Evolutionary conservation across 2,113 vertebrate species (phyloP).

Genomic region (Willisornis vidua): DNA sequence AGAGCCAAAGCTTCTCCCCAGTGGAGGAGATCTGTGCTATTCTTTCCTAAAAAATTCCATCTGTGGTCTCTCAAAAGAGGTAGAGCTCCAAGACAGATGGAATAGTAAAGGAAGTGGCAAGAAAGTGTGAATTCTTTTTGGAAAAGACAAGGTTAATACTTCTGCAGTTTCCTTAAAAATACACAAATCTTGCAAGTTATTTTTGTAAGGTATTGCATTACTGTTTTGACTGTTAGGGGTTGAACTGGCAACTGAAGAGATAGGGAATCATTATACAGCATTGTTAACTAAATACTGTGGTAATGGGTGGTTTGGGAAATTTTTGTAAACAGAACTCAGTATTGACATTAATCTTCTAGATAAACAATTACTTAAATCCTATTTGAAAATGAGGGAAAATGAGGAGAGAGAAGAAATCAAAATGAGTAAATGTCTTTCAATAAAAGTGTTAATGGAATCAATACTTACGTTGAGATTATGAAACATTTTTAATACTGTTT

Average conservation of each 20-base stretch:
- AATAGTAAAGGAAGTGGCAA: neutral
- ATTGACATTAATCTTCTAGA: neutral
- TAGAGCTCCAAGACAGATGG: neutral
- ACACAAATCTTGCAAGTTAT: neutral
- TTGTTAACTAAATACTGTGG: neutral
- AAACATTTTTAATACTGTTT: constrained; percentile 10
- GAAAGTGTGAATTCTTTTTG: neutral
- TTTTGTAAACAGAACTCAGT: neutral
- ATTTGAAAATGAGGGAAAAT: neutral
- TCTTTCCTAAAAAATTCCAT: neutral
- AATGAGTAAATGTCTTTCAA: neutral
- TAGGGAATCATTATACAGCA: neutral
- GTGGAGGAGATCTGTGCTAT: neutral
- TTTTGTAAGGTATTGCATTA: neutral
- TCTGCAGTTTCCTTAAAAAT: neutral
- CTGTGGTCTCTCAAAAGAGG: neutral
- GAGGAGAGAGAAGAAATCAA: neutral
- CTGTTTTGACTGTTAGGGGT: neutral
- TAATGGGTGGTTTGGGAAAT: neutral
- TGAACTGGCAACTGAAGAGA: neutral
- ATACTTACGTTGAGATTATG: neutral
- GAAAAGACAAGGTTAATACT: neutral
- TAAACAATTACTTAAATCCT: neutral
- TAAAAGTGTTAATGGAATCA: constrained; percentile 1
- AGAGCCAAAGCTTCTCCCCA: neutral